Percentiles rank a stretch among this genome's conserved stretches.
These are phyloP conservation scores for Hypena proboscidalis DNA, from an alignment of 2,888 invertebrate species.

Conservation along the genomic window DNA sequence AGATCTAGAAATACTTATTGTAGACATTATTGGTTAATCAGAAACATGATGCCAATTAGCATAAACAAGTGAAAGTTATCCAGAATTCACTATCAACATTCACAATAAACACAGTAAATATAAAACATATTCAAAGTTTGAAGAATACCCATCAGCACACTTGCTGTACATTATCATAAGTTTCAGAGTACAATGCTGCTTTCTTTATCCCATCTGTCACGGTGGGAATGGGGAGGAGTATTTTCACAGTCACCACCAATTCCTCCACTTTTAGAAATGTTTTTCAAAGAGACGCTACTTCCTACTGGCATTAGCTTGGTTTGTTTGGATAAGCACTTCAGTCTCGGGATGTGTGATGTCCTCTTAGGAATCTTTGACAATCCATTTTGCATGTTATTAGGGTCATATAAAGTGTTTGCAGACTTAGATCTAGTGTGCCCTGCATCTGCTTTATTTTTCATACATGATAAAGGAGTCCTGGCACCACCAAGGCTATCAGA, in stretches of 20 bases:
- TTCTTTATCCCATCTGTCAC: conserved; percentile 81
- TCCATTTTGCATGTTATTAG: conserved; percentile 54
- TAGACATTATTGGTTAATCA: conserved; percentile 33
- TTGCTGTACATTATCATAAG: conserved; percentile 11
- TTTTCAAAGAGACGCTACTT: conserved; percentile 71
- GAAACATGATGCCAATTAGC: conserved; percentile 44
- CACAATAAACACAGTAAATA: conserved; percentile 28
- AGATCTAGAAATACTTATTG: conserved; percentile 44
- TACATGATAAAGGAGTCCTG: conserved; percentile 79
- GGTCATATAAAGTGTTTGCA: conserved; percentile 68
- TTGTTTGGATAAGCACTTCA: conserved; percentile 70
- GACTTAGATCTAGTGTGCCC: conserved; percentile 75
- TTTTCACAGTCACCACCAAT: conserved; percentile 78
- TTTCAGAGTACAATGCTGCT: conserved; percentile 75
- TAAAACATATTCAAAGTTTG: conserved; percentile 23
- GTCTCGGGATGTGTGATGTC: conserved; percentile 75
- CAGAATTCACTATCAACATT: conserved; percentile 19
- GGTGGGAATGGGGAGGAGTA: conserved; percentile 78
- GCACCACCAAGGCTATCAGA: conserved; percentile 62
- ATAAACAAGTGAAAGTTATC: conserved; percentile 24
- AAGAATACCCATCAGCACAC: conserved; percentile 14
- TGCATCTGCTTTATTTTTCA: conserved; percentile 76
- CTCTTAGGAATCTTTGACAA: conserved; percentile 59
- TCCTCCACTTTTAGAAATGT: conserved; percentile 59
- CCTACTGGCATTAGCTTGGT: conserved; percentile 53